phyloP scores from a whole-genome alignment of 2,888 invertebrate species.

The Ganaspis brasiliensis region DNA sequence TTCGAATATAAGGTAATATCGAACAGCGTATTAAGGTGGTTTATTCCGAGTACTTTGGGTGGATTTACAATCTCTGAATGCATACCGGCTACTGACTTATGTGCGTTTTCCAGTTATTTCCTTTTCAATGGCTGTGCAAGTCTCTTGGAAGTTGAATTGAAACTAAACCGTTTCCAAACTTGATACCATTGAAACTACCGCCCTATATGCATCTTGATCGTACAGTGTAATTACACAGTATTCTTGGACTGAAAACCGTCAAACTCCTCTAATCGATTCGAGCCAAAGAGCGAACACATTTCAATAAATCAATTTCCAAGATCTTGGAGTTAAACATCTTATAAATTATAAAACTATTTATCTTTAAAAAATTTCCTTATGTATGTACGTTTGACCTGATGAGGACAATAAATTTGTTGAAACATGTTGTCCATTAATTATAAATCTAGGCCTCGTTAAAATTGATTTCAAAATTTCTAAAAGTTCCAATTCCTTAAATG shows the following conservation, averaged over 20 bases:
- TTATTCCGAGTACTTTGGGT: background rate
- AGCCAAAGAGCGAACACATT: background rate
- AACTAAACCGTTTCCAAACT: conserved; percentile 74
- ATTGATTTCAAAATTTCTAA: too few species aligned
- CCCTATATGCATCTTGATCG: conserved; percentile 74
- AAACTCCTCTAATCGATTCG: conserved; percentile 27
- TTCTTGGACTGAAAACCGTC: conserved; percentile 37
- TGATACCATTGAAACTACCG: conserved; percentile 73
- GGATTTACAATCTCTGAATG: conserved; percentile 16
- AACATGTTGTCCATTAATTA: too few species aligned
- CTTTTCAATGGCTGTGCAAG: conserved; percentile 61
- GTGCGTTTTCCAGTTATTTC: conserved; percentile 54
- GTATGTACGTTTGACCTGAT: too few species aligned
- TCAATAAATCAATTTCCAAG: background rate
- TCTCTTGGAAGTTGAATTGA: conserved; percentile 73
- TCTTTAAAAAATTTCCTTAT: too few species aligned
- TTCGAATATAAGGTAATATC: background rate
- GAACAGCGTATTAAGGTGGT: background rate
- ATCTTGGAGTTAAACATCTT: too few species aligned
- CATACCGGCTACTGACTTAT: conserved; percentile 16
- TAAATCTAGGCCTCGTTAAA: too few species aligned
- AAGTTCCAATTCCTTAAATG: too few species aligned
- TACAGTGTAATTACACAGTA: conserved; percentile 73
- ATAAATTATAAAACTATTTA: too few species aligned
- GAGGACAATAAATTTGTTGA: too few species aligned